A percentile compares a stretch with the other conserved stretches of the same genome.
Conservation (phyloP, 2,113 vertebrate species). For the Strix aluco region DNA sequence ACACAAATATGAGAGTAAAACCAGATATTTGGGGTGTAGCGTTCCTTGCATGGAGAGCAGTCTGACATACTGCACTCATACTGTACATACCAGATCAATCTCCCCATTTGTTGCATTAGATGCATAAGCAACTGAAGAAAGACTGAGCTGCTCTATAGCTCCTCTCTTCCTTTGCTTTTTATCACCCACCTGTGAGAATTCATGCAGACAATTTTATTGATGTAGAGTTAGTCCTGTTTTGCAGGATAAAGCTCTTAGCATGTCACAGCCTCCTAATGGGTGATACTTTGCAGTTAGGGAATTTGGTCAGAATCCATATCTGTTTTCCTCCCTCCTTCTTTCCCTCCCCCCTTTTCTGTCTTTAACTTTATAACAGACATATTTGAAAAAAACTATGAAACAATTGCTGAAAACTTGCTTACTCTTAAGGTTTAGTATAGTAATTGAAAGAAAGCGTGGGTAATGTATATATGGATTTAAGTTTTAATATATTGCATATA, state of each 20-base stretch:
- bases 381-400: not conserved
- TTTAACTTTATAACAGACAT: not conserved
- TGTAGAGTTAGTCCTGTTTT: not conserved
- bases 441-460: not conserved
- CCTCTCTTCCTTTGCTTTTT: not conserved
- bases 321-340: not conserved
- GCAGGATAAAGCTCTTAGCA: not conserved
- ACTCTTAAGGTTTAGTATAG: not conserved
- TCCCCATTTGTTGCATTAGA: not conserved
- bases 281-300: not conserved
- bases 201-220: not conserved
- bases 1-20: not conserved
- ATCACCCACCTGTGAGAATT: not conserved
- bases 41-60: fast-evolving
- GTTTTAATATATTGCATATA: not conserved
- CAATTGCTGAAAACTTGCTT: not conserved
- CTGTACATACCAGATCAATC: fast-evolving
- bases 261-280: not conserved
- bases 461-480: not conserved
- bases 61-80: not conserved
- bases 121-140: not conserved
- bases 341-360: not conserved
- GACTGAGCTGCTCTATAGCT: not conserved
- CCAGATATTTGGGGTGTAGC: not conserved
- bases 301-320: not conserved